Evolutionary conservation across 1,140 invertebrate species (phyloP), one percentile per base, ranked within the genome.

Genomic region (Cepaea nemoralis): DNA sequence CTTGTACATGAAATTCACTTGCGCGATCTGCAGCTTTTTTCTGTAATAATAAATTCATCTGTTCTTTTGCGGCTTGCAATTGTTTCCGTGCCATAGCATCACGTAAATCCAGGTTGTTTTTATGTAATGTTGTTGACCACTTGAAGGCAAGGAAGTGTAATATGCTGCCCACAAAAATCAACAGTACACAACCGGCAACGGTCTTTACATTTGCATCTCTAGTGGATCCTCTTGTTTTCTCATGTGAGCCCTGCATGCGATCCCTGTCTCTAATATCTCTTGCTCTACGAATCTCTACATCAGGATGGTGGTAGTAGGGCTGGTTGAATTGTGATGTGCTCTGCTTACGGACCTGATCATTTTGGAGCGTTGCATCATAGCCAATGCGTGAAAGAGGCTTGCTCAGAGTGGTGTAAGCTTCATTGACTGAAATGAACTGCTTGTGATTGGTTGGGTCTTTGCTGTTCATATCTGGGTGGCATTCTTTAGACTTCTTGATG

Each of bases 401-500:
- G 42, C 48, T 79, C 45, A 79, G 45, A 42, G 33, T 40, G 12
- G 77, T 27, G 27, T 79, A 79, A 14, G 77, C 77, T 45, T 79
- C 77, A 33, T 69, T 79, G 0, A 79, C 66, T n/a, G 24, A 24
- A 42, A 79, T 31, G 69, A 79, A 79, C 27, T 69, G 24, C 40
- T n/a, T 67, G 55, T 79, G 63, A 37, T 69, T 79, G 27, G 2
- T 63, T 69, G 77, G 39, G n/a, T 79, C 48, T 42, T 6, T 69
- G 5, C n/a, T 40, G 66, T 79, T 79, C 6, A 45, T 45, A 39
- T 79, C 77, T 14, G 77, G 77, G 63, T 79, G 77, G 33, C 66
- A 69, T 79, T 79, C 77, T 42, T 79, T 79, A n/a, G 77, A 69
- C 37, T 45, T 45, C n/a, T 69, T 79, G 2, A 79, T 19, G 42